Base-by-base conservation (phyloP, 2,888 invertebrate species). In the Clostera curtula region DNA sequence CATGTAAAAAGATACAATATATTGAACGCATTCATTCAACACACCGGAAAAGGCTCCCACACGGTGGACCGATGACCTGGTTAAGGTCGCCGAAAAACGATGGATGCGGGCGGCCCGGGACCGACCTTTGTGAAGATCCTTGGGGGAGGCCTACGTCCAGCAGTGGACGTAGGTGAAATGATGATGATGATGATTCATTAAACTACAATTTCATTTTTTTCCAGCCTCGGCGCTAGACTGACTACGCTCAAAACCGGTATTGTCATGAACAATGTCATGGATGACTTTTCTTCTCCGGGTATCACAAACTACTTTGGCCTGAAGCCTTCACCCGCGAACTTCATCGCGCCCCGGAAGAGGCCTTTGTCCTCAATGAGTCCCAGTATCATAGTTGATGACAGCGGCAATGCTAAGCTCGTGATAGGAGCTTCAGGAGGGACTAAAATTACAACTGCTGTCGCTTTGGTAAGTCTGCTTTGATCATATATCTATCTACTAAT, bases 211-310 rank as follows among this genome's bases (percentile, higher is more conserved):
- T n/a, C 12, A 14, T 6, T 8, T 20, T 18, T 16, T 9, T 12
- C 6, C 65, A 96, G 96, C 58, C 94, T 93, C 63, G 97, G 97
- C 2, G 90, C 94, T 2, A 91, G 92, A 31, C 86, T 91, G 37
- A 86, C 91, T 3, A 95, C 96, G 0, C 74, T 75, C 12, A 88
- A 88, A 27, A 94, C 95, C 0, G 98, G 97, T 0, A 92, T 98
- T 11, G 83, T 98, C n/a, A 90, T 95, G 69, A 98, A 98, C 70
- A 93, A 96, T 63, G 93, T 94, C 37, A 97, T 98, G 95, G 95
- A 96, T 47, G 98, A 98, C 62, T 98, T 98, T 69, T 93, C 95
- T 0, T 88, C 91, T 0, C 92, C 93, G 0, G 88, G 89, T 12
- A 86, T 90, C 32, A 80, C 85, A 0, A 91, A 91, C 56, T 87